phyloP scores from a whole-genome alignment of 2,797 vertebrate genomes.

The Dendrocincla tyrannina region DNA sequence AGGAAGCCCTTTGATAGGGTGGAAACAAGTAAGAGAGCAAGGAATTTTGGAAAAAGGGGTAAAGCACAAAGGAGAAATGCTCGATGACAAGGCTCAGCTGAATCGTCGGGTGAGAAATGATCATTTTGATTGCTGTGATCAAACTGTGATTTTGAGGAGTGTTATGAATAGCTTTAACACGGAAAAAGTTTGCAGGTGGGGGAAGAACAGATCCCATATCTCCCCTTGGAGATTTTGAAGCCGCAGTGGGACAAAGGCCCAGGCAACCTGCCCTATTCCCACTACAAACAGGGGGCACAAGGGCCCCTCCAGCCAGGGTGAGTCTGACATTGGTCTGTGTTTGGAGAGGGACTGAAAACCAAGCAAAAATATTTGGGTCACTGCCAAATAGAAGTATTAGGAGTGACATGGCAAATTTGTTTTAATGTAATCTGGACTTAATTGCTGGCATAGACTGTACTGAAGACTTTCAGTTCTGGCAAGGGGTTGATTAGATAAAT shows the following conservation, averaged over 20 bases:
- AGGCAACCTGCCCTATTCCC: background rate
- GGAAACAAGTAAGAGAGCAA: background rate
- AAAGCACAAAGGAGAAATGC: background rate
- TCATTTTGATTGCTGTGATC: background rate
- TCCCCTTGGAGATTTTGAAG: background rate
- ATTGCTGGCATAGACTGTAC: background rate
- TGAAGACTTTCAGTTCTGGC: background rate
- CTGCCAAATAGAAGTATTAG: background rate
- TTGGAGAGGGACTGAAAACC: background rate
- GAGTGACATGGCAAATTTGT: background rate
- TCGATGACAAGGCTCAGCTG: background rate
- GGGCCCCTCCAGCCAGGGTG: background rate
- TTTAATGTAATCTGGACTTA: background rate
- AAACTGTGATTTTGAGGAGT: background rate
- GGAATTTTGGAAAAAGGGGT: background rate
- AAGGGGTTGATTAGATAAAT: background rate
- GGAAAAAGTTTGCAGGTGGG: background rate
- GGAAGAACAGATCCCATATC: background rate
- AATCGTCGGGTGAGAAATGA: background rate
- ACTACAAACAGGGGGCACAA: accelerated
- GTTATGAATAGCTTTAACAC: background rate
- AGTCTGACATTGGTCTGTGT: background rate
- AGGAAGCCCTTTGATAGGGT: background rate
- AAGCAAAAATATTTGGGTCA: background rate
- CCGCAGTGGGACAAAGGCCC: accelerated